These are phyloP conservation scores for Oreochromis grahami DNA, from an alignment of 2,797 vertebrate genomes.

Conservation along the genomic window DNA sequence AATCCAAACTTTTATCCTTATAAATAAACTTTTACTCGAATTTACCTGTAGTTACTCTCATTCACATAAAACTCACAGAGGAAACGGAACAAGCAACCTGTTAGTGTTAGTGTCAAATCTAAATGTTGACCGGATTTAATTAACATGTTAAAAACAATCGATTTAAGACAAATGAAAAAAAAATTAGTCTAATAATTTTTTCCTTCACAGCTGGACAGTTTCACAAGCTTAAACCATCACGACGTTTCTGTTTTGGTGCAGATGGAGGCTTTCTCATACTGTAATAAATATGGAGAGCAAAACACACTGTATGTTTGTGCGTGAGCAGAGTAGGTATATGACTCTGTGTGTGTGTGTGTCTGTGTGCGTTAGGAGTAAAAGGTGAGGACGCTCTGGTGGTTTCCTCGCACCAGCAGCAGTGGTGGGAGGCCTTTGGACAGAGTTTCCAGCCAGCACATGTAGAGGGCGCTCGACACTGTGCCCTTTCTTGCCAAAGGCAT, in stretches of 20 bases:
- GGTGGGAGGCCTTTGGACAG: slow-evolving; percentile 90
- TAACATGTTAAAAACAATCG: neutral
- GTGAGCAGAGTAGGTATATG: neutral
- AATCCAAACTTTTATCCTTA: neutral
- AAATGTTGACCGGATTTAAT: neutral
- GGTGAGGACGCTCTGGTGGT: slow-evolving; percentile 97
- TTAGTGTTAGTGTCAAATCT: neutral
- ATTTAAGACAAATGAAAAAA: neutral
- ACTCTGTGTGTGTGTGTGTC: neutral
- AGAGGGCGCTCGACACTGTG: slow-evolving; percentile 90
- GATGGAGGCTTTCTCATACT: neutral
- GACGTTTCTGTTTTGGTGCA: neutral
- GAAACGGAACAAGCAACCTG: neutral
- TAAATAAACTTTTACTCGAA: slow-evolving; percentile 1
- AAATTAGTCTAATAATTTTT: neutral
- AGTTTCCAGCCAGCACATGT: slow-evolving; percentile 96
- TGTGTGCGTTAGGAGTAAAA: slow-evolving; percentile 74
- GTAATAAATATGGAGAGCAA: neutral
- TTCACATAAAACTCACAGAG: neutral
- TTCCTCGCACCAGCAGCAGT: slow-evolving; percentile 90
- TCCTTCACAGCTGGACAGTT: neutral
- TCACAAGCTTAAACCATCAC: neutral
- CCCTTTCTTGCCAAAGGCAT: slow-evolving; percentile 95
- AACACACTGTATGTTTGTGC: neutral
- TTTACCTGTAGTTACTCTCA: neutral